These are phyloP conservation scores for Myiagra hebetior DNA, from an alignment of 2,113 vertebrate genomes.

Conservation along the genomic window DNA sequence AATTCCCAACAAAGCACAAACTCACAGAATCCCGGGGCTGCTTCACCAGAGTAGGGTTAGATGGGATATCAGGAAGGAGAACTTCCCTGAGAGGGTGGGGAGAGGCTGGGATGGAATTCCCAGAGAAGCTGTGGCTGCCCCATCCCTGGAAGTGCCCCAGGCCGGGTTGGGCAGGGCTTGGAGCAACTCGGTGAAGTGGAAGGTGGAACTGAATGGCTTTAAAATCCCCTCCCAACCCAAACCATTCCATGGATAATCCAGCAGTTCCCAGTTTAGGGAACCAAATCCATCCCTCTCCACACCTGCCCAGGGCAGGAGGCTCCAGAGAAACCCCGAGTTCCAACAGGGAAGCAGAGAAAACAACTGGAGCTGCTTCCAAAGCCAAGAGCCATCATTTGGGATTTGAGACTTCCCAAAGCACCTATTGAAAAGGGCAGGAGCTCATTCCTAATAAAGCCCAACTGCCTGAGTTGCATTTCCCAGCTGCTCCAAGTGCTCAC, in stretches of 20 bases:
- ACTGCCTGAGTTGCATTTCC: not conserved
- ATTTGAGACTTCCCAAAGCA: not conserved
- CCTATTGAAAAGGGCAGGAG: not conserved
- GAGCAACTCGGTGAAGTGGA: rapidly evolving
- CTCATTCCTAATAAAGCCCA: not conserved
- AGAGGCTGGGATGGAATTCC: not conserved
- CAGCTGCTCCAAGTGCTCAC: not conserved
- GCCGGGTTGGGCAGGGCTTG: rapidly evolving
- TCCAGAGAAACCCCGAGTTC: not conserved
- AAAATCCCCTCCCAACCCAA: not conserved
- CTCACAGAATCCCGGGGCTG: not conserved
- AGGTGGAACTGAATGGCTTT: not conserved
- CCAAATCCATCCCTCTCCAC: not conserved
- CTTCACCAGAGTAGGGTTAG: not conserved
- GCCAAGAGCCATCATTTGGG: not conserved
- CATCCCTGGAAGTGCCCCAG: not conserved
- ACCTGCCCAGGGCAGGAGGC: not conserved
- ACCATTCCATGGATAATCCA: not conserved
- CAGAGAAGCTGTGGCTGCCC: not conserved
- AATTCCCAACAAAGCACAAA: not conserved
- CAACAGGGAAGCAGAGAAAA: not conserved
- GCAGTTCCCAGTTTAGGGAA: not conserved
- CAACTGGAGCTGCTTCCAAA: not conserved
- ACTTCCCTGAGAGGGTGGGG: not conserved
- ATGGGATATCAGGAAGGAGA: not conserved